phyloP scores from a whole-genome alignment of 2,797 vertebrate genomes.

The Euphonia xanthogaster region DNA sequence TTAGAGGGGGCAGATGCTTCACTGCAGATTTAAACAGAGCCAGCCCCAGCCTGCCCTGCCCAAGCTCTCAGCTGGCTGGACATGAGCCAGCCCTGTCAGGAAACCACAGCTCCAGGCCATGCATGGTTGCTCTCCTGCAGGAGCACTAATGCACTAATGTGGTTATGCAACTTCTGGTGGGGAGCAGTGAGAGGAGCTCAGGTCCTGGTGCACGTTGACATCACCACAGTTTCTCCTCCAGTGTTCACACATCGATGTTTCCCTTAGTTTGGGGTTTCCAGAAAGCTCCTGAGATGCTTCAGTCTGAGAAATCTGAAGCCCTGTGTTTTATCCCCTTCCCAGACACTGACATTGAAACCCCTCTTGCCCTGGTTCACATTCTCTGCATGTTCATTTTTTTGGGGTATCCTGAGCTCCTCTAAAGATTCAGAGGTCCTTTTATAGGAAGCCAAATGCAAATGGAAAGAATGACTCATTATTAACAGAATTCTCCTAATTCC shows the following conservation, averaged over 20 bases:
- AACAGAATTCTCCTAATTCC: background rate
- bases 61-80: background rate
- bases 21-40: background rate
- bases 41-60: background rate
- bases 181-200: background rate
- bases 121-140: background rate
- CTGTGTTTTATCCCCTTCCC: fast-evolving
- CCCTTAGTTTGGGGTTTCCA: background rate
- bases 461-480: background rate
- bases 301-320: background rate
- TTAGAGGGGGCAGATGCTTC: background rate
- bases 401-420: background rate
- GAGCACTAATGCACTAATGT: background rate
- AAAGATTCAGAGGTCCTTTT: background rate
- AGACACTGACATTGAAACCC: background rate
- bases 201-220: background rate
- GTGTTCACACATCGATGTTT: background rate
- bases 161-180: background rate
- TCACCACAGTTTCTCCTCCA: background rate
- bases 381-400: background rate
- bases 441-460: background rate
- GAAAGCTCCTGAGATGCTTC: background rate
- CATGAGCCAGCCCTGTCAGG: background rate
- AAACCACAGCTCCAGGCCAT: background rate
- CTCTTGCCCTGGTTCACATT: background rate